Evolutionary conservation across 1,140 invertebrate species (phyloP).

Genomic region (Lepidurus apus): DNA sequence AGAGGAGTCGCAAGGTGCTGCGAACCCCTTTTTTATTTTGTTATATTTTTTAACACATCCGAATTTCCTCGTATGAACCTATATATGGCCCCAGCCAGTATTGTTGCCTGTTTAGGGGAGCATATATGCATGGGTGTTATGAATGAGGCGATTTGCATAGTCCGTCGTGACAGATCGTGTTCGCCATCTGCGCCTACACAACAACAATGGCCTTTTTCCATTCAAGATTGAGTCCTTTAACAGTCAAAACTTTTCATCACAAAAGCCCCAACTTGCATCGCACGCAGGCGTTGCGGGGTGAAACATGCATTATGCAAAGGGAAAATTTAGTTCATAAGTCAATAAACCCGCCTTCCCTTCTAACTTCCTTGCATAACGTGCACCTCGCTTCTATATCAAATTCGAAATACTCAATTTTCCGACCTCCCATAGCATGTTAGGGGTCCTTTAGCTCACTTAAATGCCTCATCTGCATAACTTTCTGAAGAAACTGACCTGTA

Average conservation of each 20-base stretch:
- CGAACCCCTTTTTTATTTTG: background rate
- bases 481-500: background rate
- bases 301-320: constrained; percentile 16
- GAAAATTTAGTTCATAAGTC: background rate
- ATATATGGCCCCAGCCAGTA: background rate
- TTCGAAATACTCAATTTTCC: background rate
- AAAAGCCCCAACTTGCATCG: constrained; percentile 18
- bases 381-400: background rate
- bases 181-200: constrained; percentile 20
- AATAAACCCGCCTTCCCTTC: background rate
- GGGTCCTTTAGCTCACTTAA: background rate
- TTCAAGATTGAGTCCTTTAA: constrained; percentile 6
- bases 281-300: constrained; percentile 11
- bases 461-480: constrained; percentile 16
- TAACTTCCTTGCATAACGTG: background rate
- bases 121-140: constrained; percentile 14
- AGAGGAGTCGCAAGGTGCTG: constrained; percentile 9
- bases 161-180: constrained; percentile 17
- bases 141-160: constrained; percentile 18
- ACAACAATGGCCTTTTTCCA: constrained; percentile 3
- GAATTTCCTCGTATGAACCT: background rate
- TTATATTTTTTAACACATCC: background rate
- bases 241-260: constrained; percentile 6
- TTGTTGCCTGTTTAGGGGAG: constrained; percentile 11
- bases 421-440: constrained; percentile 12